These are phyloP conservation scores for Pachyseris speciosa DNA, from an alignment of 64 coral and sea anemone species.

Conservation along the genomic window DNA sequence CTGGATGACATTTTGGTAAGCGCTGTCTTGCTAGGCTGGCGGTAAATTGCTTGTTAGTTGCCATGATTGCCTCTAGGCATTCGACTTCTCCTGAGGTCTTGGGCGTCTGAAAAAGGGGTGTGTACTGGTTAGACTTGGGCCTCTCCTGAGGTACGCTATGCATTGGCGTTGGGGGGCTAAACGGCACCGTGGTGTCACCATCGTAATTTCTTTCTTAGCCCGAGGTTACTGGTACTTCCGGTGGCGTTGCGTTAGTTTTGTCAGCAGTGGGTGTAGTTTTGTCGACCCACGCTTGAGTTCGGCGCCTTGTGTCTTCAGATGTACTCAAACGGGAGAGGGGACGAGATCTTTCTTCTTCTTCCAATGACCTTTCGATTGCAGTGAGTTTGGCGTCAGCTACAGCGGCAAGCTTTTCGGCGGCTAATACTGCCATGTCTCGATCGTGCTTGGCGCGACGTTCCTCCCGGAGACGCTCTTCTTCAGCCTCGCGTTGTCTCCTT, in stretches of 20 bases:
- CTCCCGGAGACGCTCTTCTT: conserved; percentile 1
- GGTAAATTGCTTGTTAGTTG: not conserved
- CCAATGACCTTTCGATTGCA: conserved; percentile 6
- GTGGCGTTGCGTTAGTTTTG: not conserved
- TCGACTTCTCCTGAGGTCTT: not conserved
- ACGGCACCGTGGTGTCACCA: not conserved
- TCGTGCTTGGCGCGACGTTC: not conserved
- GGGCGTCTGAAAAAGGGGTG: not conserved
- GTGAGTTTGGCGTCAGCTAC: conserved; percentile 20
- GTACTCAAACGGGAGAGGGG: not conserved
- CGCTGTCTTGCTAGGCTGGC: not conserved
- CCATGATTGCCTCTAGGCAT: not conserved
- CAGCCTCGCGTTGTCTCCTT: conserved; percentile 10
- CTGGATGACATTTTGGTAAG: conserved; percentile 32
- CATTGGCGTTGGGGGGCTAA: not conserved
- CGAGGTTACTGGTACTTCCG: not conserved
- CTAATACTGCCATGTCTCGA: conserved; percentile 31
- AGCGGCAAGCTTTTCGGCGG: not conserved
- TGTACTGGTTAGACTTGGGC: not conserved
- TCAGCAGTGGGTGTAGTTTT: too few relatives aligned
- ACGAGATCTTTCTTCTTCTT: not conserved
- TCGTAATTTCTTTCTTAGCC: not conserved
- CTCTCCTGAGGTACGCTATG: not conserved
- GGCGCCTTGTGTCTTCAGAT: too few relatives aligned
- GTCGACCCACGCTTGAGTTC: too few relatives aligned